Conservation (phyloP, 2,113 vertebrate species). For the Sula dactylatra region DNA sequence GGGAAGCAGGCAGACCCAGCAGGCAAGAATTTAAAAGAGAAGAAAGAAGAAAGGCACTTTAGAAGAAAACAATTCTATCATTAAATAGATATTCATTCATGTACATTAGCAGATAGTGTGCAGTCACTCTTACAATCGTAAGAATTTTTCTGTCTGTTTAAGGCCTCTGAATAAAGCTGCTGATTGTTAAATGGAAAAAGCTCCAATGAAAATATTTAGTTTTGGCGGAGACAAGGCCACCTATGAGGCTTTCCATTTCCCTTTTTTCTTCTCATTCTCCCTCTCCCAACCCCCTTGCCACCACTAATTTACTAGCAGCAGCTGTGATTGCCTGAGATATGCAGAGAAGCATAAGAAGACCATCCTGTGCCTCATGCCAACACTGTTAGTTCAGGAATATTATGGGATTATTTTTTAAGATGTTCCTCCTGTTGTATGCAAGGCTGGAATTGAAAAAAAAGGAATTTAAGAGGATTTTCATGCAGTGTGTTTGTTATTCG, state of each 20-base stretch:
- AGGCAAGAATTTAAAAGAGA: not conserved
- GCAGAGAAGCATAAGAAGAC: not conserved
- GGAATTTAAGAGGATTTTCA: constrained; percentile 60
- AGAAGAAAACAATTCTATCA: not conserved
- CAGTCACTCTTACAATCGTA: not conserved
- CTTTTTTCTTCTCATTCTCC: not conserved
- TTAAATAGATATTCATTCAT: not conserved
- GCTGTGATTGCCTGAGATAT: constrained; percentile 41
- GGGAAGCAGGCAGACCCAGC: not conserved
- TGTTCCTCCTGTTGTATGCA: not conserved
- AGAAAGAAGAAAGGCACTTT: not conserved
- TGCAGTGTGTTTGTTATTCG: constrained; percentile 31
- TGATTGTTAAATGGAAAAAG: constrained; percentile 27
- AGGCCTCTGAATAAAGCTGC: constrained; percentile 13
- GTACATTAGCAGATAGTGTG: not conserved
- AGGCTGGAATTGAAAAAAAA: constrained; percentile 16
- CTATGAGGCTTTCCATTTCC: not conserved
- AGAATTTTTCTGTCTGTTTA: not conserved
- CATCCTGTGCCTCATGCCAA: constrained; percentile 2
- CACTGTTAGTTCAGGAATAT: constrained; percentile 38
- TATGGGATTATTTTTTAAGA: constrained; percentile 17
- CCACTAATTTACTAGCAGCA: constrained; percentile 41
- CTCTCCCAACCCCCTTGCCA: not conserved
- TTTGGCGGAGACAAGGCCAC: constrained; percentile 40
- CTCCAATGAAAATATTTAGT: constrained; percentile 42